Percentiles rank a stretch among this genome's conserved stretches.
phyloP scores from a whole-genome alignment of 64 coral and sea anemone genomes.

The Porites lutea region DNA sequence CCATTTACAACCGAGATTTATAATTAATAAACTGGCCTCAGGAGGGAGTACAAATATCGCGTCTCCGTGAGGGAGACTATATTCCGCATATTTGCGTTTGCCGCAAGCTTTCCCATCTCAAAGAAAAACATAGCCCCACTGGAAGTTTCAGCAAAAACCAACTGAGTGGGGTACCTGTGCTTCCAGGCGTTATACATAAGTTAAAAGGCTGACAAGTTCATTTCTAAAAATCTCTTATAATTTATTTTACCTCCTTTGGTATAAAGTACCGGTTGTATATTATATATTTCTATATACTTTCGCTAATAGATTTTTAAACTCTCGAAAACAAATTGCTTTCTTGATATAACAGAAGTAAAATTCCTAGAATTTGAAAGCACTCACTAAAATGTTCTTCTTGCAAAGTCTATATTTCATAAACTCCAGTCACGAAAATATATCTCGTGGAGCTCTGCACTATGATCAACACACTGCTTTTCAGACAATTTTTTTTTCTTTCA shows the following conservation, averaged over 20 bases:
- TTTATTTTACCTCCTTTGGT: neutral
- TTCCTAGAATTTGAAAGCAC: neutral
- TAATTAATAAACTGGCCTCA: too few relatives aligned
- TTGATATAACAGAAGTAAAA: neutral
- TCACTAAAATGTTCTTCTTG: neutral
- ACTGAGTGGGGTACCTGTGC: too few relatives aligned
- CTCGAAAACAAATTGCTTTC: neutral
- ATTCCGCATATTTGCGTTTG: too few relatives aligned
- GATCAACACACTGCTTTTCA: neutral
- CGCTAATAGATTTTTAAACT: neutral
- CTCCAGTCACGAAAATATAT: neutral
- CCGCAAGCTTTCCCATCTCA: too few relatives aligned
- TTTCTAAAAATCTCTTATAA: neutral
- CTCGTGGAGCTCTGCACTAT: neutral
- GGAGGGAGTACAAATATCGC: too few relatives aligned
- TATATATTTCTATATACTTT: neutral
- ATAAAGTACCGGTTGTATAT: neutral
- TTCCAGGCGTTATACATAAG: too few relatives aligned
- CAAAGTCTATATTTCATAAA: slow-evolving; percentile 11
- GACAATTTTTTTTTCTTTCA: neutral
- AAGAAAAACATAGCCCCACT: too few relatives aligned
- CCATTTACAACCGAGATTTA: too few relatives aligned
- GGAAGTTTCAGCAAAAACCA: too few relatives aligned
- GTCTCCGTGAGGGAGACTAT: too few relatives aligned
- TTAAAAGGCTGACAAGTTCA: too few relatives aligned